phyloP scores from a whole-genome alignment of 1,140 invertebrate species.

The Coptotermes formosanus region DNA sequence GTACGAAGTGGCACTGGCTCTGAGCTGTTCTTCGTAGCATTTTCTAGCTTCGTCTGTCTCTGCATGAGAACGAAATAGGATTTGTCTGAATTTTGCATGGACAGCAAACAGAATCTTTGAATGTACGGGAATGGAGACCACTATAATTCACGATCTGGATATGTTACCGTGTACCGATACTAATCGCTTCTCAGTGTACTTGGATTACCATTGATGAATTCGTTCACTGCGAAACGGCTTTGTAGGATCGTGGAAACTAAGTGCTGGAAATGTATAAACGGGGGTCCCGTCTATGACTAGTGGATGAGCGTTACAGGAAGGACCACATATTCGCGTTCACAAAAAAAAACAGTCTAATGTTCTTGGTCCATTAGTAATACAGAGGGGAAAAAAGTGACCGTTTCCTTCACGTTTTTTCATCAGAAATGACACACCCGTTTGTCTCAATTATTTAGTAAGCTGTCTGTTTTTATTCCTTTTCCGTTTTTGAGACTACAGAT shows the following conservation, averaged over 20 bases:
- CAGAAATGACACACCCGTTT: constrained; percentile 2
- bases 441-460: constrained; percentile 17
- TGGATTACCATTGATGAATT: constrained; percentile 13
- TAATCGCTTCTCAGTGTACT: constrained; percentile 15
- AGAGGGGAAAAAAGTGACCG: neutral
- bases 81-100: neutral
- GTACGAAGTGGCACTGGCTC: neutral
- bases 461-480: constrained; percentile 19
- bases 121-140: neutral
- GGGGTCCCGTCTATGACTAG: neutral
- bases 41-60: neutral
- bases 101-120: constrained; percentile 7
- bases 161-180: neutral
- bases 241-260: neutral
- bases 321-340: constrained; percentile 8
- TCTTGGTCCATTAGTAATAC: constrained; percentile 16
- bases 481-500: constrained; percentile 12
- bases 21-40: neutral
- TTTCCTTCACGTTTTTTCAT: constrained; percentile 5
- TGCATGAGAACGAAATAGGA: constrained; percentile 15
- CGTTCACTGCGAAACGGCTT: constrained; percentile 2
- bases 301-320: neutral
- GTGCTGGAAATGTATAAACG: neutral
- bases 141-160: neutral
- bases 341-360: neutral